Conservation (phyloP, 2,888 invertebrate species). For the Oasisia sp. region DNA sequence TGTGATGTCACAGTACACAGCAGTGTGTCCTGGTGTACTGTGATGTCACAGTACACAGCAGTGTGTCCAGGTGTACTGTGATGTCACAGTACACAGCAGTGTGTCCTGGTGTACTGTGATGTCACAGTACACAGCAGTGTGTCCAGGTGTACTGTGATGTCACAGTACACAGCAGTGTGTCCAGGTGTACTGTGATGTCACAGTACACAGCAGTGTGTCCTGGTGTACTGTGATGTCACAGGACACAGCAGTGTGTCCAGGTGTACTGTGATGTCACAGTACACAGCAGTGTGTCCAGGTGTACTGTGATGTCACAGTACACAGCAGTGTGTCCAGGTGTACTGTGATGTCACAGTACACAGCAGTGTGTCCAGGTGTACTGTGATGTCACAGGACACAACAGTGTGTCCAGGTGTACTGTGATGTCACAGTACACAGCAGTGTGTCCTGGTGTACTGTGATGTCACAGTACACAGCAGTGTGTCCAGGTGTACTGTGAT, state of each 20-base stretch:
- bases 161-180: not conserved
- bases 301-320: not conserved
- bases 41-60: not conserved
- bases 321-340: not conserved
- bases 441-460: conserved; percentile 29
- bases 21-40: not conserved
- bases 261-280: not conserved
- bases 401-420: not conserved
- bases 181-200: not conserved
- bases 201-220: not conserved
- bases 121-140: not conserved
- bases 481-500: not conserved
- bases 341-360: not conserved
- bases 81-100: not conserved
- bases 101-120: not conserved
- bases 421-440: not conserved
- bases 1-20: not conserved
- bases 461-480: not conserved
- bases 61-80: conserved; percentile 31
- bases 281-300: conserved; percentile 32
- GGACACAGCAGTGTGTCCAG: not conserved
- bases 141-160: conserved; percentile 29
- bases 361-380: conserved; percentile 34
- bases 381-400: not conserved
- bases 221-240: conserved; percentile 26